A percentile compares a stretch with the other conserved stretches of the same genome.
phyloP scores from a whole-genome alignment of 2,797 vertebrate genomes.

The Myripristis murdjan region DNA sequence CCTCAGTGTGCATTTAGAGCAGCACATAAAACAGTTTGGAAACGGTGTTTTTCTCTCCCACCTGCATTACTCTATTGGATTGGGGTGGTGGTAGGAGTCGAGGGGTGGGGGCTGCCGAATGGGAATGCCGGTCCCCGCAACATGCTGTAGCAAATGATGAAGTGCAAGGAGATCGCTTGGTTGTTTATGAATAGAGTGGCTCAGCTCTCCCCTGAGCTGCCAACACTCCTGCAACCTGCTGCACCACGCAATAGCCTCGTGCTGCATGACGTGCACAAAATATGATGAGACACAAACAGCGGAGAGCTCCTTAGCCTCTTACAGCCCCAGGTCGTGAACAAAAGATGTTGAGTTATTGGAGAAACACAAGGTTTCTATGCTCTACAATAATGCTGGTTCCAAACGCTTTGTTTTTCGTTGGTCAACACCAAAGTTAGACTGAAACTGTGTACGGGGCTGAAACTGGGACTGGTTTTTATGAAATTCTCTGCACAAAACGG shows the following conservation, averaged over 20 bases:
- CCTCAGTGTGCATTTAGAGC: conserved; percentile 56
- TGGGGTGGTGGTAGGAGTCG: neutral
- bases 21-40: conserved; percentile 44
- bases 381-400: too few species aligned
- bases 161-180: neutral
- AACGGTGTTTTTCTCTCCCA: conserved; percentile 30
- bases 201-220: neutral
- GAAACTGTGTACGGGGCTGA: too few species aligned
- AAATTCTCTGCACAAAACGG: too few species aligned
- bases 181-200: conserved; percentile 25
- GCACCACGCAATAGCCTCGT: neutral
- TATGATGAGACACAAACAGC: neutral
- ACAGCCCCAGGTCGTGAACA: neutral
- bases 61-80: conserved; percentile 31
- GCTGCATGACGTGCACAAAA: neutral
- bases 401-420: too few species aligned
- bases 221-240: neutral
- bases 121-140: neutral
- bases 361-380: neutral
- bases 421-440: too few species aligned
- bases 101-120: conserved; percentile 1
- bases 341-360: neutral
- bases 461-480: too few species aligned
- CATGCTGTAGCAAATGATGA: neutral
- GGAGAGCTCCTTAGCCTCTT: neutral